Base-by-base conservation (phyloP, 1,140 invertebrate genomes). In the Mercenaria mercenaria region DNA sequence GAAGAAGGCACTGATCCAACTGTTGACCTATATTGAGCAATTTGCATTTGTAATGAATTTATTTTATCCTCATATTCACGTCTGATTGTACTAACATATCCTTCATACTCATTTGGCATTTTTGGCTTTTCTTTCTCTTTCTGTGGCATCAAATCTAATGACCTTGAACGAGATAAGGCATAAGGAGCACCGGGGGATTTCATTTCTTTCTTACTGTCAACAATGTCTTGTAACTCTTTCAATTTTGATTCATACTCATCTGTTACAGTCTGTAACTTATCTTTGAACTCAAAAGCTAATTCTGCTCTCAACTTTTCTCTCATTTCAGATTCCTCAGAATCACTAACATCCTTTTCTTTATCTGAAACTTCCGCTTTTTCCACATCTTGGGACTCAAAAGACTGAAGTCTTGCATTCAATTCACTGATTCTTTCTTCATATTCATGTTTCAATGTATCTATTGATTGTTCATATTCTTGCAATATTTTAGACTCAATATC, bases 401-500 rank as follows among this genome's bases (percentile, higher is more conserved):
- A 26, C 77, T 89, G 20, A 23, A 89, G 29, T 72, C 56, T 69
- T 0, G 56, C 10, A 61, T 91, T 87, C 32, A 92, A 23, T 41
- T 91, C 91, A 47, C 85, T 91, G 4, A 91, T 85, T 79, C 90
- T 89, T 41, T 90, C 89, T 77, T 91, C 88, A 77, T 91, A 87
- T 37, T 91, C 91, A 76, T 56, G 56, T 69, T 81, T 89, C 4
- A 89, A 29, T 34, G 13, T 59, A 34, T 89, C 87, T 34, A 89
- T 81, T 32, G 87, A 89, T 32, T 89, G 59, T 34, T 89, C 87
- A 89, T 89, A 89, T 69, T 81, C 77, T 34, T 82, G 34, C 26
- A 82, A 34, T 56, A 89, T 89, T 82, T 74, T 39, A 72, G 64
- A 47, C 43, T 47, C 77, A 13, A 81, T 37, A 56, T 89, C 47